Percentiles rank a stretch among this genome's conserved stretches.
Evolutionary conservation across 2,888 invertebrate species (phyloP).

Genomic region (Ditula angustiorana): DNA sequence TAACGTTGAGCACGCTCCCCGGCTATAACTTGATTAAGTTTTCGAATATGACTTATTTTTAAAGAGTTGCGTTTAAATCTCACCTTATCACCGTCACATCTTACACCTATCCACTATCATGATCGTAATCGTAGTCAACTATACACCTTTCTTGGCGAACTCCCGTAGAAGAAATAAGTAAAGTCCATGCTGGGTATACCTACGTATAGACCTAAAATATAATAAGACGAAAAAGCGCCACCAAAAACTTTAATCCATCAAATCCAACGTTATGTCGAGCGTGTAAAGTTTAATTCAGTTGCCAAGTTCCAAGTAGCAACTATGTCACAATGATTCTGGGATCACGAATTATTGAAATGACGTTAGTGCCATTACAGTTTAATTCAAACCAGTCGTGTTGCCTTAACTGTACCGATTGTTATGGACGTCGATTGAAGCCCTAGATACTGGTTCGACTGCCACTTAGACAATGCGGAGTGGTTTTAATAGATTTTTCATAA

Average conservation of each 20-base stretch:
- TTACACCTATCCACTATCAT: too few relatives aligned
- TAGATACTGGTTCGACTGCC: conserved; percentile 46
- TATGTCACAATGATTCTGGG: conserved; percentile 52
- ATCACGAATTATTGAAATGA: conserved; percentile 70
- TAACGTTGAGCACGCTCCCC: too few relatives aligned
- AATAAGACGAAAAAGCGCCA: neutral
- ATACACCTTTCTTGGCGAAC: neutral
- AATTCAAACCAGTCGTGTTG: conserved; percentile 63
- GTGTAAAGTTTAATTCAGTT: conserved; percentile 17
- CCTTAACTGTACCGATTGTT: conserved; percentile 66
- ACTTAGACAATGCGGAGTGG: conserved; percentile 38
- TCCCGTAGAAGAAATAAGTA: conserved; percentile 29
- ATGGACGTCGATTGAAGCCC: conserved; percentile 46
- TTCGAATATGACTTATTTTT: too few relatives aligned
- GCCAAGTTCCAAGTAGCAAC: conserved; percentile 29
- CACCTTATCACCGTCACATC: too few relatives aligned
- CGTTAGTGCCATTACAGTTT: conserved; percentile 60
- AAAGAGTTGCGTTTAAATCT: too few relatives aligned
- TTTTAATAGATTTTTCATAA: conserved; percentile 16
- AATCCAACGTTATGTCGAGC: conserved; percentile 9
- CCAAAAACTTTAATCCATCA: neutral
- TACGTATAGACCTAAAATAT: conserved; percentile 9
- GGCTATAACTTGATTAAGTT: too few relatives aligned
- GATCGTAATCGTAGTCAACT: neutral
- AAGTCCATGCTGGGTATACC: conserved; percentile 12